A percentile compares a stretch with the other conserved stretches of the same genome.
Evolutionary conservation across 2,797 vertebrate genomes (phyloP).

Genomic region (Myotis planiceps): DNA sequence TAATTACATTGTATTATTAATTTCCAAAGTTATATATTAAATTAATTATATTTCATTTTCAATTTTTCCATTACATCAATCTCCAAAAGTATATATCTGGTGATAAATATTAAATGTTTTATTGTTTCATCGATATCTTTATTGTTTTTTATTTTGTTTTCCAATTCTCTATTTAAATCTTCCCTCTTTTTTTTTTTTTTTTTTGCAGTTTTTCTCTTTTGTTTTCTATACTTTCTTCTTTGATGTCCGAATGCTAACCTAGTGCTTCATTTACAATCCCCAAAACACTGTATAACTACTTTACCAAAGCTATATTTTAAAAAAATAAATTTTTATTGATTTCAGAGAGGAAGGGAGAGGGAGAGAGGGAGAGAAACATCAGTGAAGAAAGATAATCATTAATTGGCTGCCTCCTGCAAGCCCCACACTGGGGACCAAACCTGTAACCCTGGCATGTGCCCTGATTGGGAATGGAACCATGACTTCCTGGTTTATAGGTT

Average conservation of each 20-base stretch:
- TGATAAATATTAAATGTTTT: not conserved
- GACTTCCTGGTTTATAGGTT: no score
- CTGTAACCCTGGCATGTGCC: no score
- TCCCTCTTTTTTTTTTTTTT: not conserved
- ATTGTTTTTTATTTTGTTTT: not conserved
- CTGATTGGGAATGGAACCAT: no score
- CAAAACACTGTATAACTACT: not conserved
- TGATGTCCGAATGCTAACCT: not conserved
- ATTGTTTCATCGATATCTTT: not conserved
- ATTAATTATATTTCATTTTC: not conserved
- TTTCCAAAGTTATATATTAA: not conserved
- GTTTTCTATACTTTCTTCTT: not conserved
- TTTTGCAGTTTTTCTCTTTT: not conserved
- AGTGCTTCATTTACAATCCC: constrained; percentile 3
- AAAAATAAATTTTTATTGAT: not conserved
- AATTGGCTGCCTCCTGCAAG: no score
- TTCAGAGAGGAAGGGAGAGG: no score
- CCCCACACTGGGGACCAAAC: no score
- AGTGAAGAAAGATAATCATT: no score
- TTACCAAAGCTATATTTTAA: constrained; percentile 37
- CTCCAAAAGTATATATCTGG: not conserved
- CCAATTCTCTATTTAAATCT: not conserved
- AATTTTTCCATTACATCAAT: not conserved
- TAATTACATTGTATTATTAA: not conserved
- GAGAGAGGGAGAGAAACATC: no score